phyloP scores from a whole-genome alignment of 2,113 vertebrate genomes.

The Anas platyrhynchos region DNA sequence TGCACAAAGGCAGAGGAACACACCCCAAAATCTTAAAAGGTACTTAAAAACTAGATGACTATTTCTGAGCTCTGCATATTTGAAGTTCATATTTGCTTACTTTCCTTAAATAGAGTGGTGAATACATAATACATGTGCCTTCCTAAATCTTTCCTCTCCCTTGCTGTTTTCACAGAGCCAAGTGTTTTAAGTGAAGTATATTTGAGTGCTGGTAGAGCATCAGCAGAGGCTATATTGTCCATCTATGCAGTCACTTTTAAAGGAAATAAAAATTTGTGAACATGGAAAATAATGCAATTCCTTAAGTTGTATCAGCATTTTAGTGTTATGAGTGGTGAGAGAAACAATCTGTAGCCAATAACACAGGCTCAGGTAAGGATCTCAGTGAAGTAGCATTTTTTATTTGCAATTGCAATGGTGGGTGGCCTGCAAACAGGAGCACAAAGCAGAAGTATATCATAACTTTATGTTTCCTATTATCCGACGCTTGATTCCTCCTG shows the following conservation, averaged over 20 bases:
- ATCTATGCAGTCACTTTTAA: neutral
- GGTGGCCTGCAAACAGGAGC: no score
- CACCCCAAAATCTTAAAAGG: neutral
- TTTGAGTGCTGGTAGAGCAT: neutral
- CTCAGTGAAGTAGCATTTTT: no score
- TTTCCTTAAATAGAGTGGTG: neutral
- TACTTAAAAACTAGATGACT: neutral
- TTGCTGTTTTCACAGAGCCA: neutral
- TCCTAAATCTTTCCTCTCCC: neutral
- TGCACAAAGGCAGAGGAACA: neutral
- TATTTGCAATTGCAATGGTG: no score
- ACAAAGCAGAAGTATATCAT: no score
- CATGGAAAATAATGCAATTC: neutral
- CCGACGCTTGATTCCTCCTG: no score
- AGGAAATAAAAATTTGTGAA: neutral
- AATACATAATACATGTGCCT: neutral
- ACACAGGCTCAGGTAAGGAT: no score
- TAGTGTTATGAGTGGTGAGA: neutral
- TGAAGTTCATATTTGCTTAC: neutral
- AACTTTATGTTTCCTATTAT: no score
- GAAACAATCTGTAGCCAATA: no score
- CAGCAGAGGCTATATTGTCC: neutral
- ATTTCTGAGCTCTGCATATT: neutral
- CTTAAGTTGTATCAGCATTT: neutral
- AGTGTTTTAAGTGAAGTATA: neutral